Percentiles rank a stretch among this genome's conserved stretches.
These are phyloP conservation scores for Hydractinia echinata DNA, from an alignment of 30 jellyfish, hydroid and myxozoan genomes.

Conservation along the genomic window DNA sequence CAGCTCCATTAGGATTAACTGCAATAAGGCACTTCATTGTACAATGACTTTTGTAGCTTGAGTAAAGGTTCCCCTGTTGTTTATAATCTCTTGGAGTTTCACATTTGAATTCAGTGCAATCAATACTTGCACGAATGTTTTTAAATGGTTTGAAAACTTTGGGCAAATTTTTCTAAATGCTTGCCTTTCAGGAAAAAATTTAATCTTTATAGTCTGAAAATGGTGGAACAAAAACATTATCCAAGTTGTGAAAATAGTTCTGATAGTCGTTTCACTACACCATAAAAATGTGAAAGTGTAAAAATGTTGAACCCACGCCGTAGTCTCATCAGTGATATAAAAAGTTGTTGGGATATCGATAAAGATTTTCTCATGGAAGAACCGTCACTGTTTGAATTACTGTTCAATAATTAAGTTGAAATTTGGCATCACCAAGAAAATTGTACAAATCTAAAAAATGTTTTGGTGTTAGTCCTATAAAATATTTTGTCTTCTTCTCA, in stretches of 20 bases:
- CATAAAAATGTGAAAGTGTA: conserved; percentile 37
- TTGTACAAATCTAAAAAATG: too few relatives aligned
- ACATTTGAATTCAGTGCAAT: conserved; percentile 41
- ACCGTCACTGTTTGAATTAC: too few relatives aligned
- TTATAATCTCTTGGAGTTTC: conserved; percentile 54
- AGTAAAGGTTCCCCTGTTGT: conserved; percentile 46
- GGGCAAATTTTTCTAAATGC: too few relatives aligned
- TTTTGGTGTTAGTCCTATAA: too few relatives aligned
- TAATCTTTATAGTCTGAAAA: too few relatives aligned
- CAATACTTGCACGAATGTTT: conserved; percentile 32
- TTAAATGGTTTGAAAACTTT: conserved; percentile 24
- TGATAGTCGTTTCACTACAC: conserved; percentile 18
- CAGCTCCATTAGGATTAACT: conserved; percentile 52
- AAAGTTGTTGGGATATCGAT: too few relatives aligned
- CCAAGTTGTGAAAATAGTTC: conserved; percentile 36
- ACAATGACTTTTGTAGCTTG: conserved; percentile 47
- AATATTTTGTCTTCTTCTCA: too few relatives aligned
- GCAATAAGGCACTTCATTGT: conserved; percentile 53
- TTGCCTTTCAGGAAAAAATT: too few relatives aligned
- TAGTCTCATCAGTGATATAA: conserved; percentile 31
- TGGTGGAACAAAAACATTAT: too few relatives aligned
- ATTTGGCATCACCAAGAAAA: too few relatives aligned
- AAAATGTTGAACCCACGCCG: conserved; percentile 40
- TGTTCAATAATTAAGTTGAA: too few relatives aligned
- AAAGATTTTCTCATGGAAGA: too few relatives aligned